These are phyloP conservation scores for Oxycera nigricornis DNA, from an alignment of 2,888 invertebrate species.

Conservation along the genomic window DNA sequence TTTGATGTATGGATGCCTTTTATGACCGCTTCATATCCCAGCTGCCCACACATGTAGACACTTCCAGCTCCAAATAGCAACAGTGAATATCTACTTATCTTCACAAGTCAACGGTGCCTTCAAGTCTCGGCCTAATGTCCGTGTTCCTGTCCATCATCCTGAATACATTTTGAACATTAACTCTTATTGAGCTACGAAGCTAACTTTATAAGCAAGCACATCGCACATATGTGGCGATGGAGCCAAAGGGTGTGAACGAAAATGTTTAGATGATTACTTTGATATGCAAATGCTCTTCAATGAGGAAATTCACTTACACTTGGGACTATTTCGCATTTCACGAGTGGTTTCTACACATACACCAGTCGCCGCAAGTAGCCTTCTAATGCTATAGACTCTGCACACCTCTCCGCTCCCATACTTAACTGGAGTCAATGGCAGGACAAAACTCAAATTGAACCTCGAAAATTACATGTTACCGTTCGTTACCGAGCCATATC, in stretches of 20 bases:
- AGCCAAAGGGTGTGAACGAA: slow-evolving; percentile 42
- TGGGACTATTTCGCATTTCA: slow-evolving; percentile 36
- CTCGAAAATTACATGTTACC: slow-evolving; percentile 10
- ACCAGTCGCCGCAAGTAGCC: background rate
- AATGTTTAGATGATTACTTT: slow-evolving; percentile 44
- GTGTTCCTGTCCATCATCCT: slow-evolving; percentile 25
- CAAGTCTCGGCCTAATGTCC: slow-evolving; percentile 27
- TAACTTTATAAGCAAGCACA: background rate
- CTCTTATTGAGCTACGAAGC: background rate
- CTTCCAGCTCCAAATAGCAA: background rate
- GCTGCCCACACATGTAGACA: background rate
- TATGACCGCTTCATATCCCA: slow-evolving; percentile 7
- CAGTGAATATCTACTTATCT: too few species aligned
- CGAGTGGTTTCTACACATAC: background rate
- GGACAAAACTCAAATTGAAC: slow-evolving; percentile 10
- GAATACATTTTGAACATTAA: slow-evolving; percentile 8
- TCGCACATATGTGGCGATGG: background rate
- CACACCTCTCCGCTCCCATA: background rate
- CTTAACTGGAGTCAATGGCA: too few species aligned
- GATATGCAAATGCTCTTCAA: slow-evolving; percentile 42
- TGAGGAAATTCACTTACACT: slow-evolving; percentile 39
- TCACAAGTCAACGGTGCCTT: background rate
- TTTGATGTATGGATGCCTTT: slow-evolving; percentile 41
- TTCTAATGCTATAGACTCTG: background rate
- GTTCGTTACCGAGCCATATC: background rate